Evolutionary conservation across 2,888 invertebrate genomes (phyloP), one percentile per base, ranked within the genome.

Genomic region (Muscina levida): DNA sequence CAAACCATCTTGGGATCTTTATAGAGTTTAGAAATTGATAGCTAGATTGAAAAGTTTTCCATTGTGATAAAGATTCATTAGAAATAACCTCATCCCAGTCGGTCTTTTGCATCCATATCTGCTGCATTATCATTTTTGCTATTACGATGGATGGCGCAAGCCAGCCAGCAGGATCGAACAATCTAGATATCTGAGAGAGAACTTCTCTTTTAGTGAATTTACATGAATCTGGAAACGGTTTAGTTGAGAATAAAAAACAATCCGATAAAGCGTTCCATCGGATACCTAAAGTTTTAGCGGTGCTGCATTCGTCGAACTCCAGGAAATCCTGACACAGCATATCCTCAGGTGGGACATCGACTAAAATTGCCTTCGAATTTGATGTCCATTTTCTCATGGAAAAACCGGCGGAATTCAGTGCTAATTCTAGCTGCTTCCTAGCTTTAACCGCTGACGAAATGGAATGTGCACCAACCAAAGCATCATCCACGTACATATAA

Each of bases 401-500:
- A 2, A 44, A 44, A 10, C 3, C 44, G n/a, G 44, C 44, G 3
- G 44, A 44, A 2, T 6, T n/a, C n/a, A 6, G 44, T 6, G 44
- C 44, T 10, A n/a, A 44, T 44, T 44, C n/a, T 11, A 44, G 44
- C 11, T 10, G 2, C 2, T 2, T 2, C n/a, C 11, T 2, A 5
- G 44, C 11, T 10, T 10, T 2, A 44, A 44, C n/a, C 13, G 11
- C 44, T 11, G 3, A 56, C 56, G n/a, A n/a, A n/a, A n/a, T n/a
- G n/a, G n/a, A n/a, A n/a, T n/a, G n/a, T n/a, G n/a, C n/a, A n/a
- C n/a, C n/a, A n/a, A n/a, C n/a, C n/a, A n/a, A n/a, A n/a, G n/a
- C n/a, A n/a, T n/a, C n/a, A n/a, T n/a, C n/a, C n/a, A 83, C 79
- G 26, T 82, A 83, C 57, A 72, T 67, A 3, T 66, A 66, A 0